Percentiles rank a stretch among this genome's conserved stretches.
Conservation (phyloP, 2,113 vertebrate genomes). For the Mola mola region DNA sequence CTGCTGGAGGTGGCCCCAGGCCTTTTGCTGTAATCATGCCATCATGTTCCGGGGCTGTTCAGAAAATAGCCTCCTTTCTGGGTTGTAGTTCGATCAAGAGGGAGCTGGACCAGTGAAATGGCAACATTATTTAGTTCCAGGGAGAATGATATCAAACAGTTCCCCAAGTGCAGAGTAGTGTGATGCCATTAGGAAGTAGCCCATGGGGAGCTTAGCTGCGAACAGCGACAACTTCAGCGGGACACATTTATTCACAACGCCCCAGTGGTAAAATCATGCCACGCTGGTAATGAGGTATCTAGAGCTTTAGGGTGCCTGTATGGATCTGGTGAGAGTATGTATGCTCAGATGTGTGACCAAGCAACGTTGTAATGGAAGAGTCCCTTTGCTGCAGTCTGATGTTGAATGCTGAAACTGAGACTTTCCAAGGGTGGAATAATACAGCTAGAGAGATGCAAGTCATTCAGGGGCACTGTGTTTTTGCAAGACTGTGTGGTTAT, state of each 20-base stretch:
- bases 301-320: conserved; percentile 51
- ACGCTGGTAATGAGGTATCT: conserved; percentile 65
- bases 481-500: conserved; percentile 17
- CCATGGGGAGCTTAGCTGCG: conserved; percentile 45
- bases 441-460: conserved; percentile 59
- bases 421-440: conserved; percentile 65
- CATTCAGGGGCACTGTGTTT: conserved; percentile 60
- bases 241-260: conserved; percentile 60
- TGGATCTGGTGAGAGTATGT: no score
- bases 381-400: background rate
- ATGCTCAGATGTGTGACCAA: conserved; percentile 42
- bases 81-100: conserved; percentile 44
- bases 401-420: conserved; percentile 46
- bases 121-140: conserved; percentile 52
- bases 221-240: conserved; percentile 47
- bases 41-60: conserved; percentile 41
- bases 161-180: conserved; percentile 37
- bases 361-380: no score
- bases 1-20: conserved; percentile 48
- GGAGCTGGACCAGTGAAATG: conserved; percentile 47
- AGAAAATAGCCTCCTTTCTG: conserved; percentile 53
- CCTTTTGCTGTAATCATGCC: conserved; percentile 61
- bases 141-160: conserved; percentile 38
- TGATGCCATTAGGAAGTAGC: conserved; percentile 64
- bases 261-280: conserved; percentile 48